Base-by-base conservation (phyloP, 2,797 vertebrate species). In the Amphiprion clarkii region DNA sequence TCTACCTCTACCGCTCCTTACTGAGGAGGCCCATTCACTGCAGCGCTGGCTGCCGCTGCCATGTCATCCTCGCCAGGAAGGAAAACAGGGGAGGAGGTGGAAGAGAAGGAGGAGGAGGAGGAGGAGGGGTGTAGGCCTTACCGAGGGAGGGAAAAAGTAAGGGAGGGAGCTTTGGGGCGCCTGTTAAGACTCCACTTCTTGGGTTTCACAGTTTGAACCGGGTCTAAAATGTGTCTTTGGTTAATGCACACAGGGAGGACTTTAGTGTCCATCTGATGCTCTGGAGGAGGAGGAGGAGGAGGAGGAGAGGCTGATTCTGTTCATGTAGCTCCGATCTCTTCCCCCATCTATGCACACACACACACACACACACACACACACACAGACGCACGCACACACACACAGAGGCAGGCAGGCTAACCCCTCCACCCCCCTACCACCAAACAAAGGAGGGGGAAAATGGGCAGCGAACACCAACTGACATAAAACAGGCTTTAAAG, bases 401-500 rank as follows among this genome's bases (percentile, higher is more conserved):
- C 12, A 63, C 70, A 82, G 68, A 86, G 36, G 67, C 75, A 85
- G 71, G 71, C 78, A 66, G 72, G 55, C 84, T 83, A 84, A 89
- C 87, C 76, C 78, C 71, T 69, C 85, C 82, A 76, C 67, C 77
- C 79, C 83, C 86, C 88, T 65, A 89, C 80, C 87, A 85, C 88
- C 81, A 91, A 91, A 92, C 91, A 93, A 90, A 93, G 79, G 84
- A 78, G 88, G 83, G 81, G 89, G 71, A 39, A 51, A 89, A 88
- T 40, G 89, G 91, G 92, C 92, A 94, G 89, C 70, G 81, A 93
- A 93, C 91, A 93, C 91, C 91, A 93, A 94, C 93, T 88, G 90
- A 94, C 92, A 93, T 93, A 91, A 94, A 94, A 94, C 93, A 94
- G 90, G 85, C 93, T 94, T 94, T 94, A 94, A 94, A 95, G 92